A percentile compares a stretch with the other conserved stretches of the same genome.
Conservation (phyloP, 2,888 invertebrate species). For the Heliconius aoede region DNA sequence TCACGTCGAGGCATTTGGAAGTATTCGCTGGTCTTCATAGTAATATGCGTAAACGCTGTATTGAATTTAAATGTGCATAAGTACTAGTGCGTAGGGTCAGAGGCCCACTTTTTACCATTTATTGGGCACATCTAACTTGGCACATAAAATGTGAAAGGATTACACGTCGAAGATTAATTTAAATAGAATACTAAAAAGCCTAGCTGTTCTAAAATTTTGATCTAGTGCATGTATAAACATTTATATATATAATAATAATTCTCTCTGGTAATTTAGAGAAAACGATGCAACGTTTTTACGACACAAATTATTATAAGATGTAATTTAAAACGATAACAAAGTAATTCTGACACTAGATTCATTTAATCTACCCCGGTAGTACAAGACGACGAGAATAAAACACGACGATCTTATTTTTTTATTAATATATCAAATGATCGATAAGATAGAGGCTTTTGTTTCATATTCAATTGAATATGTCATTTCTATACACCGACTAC, state of each 20-base stretch:
- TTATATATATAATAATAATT: background rate
- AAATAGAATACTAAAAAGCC: conserved; percentile 23
- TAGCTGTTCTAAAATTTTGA: background rate
- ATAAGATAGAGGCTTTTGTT: conserved; percentile 23
- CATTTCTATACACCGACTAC: background rate
- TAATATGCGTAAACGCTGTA: conserved; percentile 35
- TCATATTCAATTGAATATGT: conserved; percentile 15
- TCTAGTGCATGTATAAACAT: background rate
- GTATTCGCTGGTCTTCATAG: conserved; percentile 36
- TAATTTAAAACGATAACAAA: background rate
- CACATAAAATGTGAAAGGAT: conserved; percentile 34
- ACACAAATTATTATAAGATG: background rate
- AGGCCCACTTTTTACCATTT: conserved; percentile 78
- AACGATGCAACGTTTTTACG: background rate
- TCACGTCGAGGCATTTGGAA: conserved; percentile 30
- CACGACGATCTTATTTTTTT: background rate
- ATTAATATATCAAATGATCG: background rate
- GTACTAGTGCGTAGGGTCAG: conserved; percentile 56
- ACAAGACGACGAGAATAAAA: background rate
- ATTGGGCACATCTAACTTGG: conserved; percentile 62
- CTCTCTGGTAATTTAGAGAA: background rate
- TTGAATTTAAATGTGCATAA: conserved; percentile 32
- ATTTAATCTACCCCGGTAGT: background rate
- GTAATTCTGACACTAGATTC: background rate
- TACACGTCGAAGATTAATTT: conserved; percentile 14